Evolutionary conservation across 2,888 invertebrate genomes (phyloP).

Genomic region (Ethmia dodecea): DNA sequence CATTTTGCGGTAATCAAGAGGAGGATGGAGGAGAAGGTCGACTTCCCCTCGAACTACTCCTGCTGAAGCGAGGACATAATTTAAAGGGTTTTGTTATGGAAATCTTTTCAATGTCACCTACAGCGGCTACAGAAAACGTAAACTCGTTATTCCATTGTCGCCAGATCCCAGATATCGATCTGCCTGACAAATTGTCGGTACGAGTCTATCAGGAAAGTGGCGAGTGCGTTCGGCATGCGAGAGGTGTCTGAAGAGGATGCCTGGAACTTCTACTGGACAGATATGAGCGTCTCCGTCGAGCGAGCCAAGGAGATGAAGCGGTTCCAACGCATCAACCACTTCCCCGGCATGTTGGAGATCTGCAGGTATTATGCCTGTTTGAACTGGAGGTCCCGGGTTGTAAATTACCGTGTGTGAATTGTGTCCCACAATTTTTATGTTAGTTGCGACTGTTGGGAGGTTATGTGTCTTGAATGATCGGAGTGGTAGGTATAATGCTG

Average conservation of each 20-base stretch:
- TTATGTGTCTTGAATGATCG: no score
- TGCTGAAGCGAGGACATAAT: no score
- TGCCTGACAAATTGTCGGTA: constrained; percentile 85
- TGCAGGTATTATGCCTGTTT: constrained; percentile 81
- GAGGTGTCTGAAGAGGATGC: constrained; percentile 88
- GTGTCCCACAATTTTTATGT: no score
- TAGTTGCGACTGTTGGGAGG: no score
- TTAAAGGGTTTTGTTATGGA: no score
- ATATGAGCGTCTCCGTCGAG: constrained; percentile 90
- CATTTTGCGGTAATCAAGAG: no score
- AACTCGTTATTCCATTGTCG: neutral
- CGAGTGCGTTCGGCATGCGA: constrained; percentile 84
- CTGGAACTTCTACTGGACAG: constrained; percentile 96
- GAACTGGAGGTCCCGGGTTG: no score
- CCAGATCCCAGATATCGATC: constrained; percentile 76
- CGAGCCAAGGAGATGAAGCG: constrained; percentile 94
- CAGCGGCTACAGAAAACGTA: neutral
- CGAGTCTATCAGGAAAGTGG: constrained; percentile 84
- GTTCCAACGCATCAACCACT: constrained; percentile 95
- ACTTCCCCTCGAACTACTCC: no score
- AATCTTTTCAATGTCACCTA: no score
- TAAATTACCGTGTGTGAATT: no score
- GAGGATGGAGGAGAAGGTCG: no score
- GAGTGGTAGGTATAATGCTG: no score
- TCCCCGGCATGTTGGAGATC: constrained; percentile 93